These are phyloP conservation scores for Eudyptes chrysolophus DNA, from an alignment of 2,113 vertebrate species.

Conservation along the genomic window DNA sequence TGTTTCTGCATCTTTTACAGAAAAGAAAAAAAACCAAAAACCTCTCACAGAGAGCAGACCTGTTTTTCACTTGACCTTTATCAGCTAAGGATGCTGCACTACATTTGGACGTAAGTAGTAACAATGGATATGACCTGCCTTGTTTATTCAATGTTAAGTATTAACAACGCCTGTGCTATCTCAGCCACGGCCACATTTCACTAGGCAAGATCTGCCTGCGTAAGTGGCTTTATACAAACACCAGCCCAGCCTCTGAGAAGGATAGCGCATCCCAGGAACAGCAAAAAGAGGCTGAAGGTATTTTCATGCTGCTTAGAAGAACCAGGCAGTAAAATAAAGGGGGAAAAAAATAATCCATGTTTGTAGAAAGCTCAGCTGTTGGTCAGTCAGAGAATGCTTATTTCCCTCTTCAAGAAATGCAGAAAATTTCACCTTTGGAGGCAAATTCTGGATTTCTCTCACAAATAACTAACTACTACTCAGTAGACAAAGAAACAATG, in stretches of 20 bases:
- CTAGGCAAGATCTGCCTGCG: not conserved
- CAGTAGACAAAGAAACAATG: slow-evolving; percentile 13
- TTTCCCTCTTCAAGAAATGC: slow-evolving; percentile 9
- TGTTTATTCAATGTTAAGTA: slow-evolving; percentile 57
- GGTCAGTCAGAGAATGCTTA: not conserved
- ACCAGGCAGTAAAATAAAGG: not conserved
- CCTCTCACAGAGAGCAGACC: not conserved
- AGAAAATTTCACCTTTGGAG: not conserved
- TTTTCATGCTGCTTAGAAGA: not conserved
- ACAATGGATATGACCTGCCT: slow-evolving; percentile 15
- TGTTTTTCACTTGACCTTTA: slow-evolving; percentile 6
- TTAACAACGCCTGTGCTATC: slow-evolving; percentile 41
- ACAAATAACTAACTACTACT: slow-evolving; percentile 26
- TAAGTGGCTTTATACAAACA: slow-evolving; percentile 13
- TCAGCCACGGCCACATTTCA: not conserved
- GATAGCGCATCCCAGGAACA: not conserved
- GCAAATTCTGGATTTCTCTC: not conserved
- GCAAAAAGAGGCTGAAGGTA: not conserved
- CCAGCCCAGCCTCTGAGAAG: not conserved
- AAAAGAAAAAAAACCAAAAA: not conserved
- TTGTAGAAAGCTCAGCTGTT: not conserved
- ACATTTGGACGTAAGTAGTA: not conserved
- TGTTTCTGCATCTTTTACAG: not conserved
- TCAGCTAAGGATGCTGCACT: not conserved
- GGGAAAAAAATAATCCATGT: not conserved